A percentile compares a stretch with the other conserved stretches of the same genome.
Conservation (phyloP, 2,797 vertebrate species). For the Sebastes vulpes region DNA sequence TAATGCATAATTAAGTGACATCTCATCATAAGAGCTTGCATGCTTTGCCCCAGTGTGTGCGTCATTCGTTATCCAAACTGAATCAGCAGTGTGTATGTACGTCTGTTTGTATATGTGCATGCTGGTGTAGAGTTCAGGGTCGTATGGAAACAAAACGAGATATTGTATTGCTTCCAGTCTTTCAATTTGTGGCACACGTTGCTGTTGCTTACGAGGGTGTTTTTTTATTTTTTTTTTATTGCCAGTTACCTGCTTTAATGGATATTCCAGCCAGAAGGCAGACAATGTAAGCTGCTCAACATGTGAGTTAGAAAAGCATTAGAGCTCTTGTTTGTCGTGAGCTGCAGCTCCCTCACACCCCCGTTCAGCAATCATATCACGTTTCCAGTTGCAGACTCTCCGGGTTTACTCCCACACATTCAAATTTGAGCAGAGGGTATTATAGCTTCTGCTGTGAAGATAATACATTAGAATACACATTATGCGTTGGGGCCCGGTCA, state of each 20-base stretch:
- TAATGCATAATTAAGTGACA: background rate
- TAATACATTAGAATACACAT: background rate
- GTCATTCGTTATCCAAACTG: background rate
- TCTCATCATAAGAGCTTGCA: background rate
- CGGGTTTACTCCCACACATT: slow-evolving; percentile 8
- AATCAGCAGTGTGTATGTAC: background rate
- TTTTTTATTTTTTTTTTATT: background rate
- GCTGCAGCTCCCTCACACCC: background rate
- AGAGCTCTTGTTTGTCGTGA: background rate
- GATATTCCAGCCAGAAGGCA: background rate
- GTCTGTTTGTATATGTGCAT: background rate
- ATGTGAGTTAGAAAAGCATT: background rate
- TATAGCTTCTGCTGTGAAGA: background rate
- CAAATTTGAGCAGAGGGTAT: background rate
- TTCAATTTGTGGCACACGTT: background rate
- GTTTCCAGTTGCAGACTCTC: slow-evolving; percentile 3
- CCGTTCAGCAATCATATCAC: slow-evolving; percentile 21
- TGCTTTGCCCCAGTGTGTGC: background rate
- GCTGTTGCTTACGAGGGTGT: background rate
- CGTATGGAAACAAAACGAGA: background rate
- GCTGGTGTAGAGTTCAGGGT: background rate
- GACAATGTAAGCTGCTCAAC: background rate
- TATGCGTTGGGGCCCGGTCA: background rate
- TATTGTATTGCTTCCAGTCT: background rate
- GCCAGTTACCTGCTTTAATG: background rate